Conservation (phyloP, 2,797 vertebrate genomes). For the Somateria mollissima region DNA sequence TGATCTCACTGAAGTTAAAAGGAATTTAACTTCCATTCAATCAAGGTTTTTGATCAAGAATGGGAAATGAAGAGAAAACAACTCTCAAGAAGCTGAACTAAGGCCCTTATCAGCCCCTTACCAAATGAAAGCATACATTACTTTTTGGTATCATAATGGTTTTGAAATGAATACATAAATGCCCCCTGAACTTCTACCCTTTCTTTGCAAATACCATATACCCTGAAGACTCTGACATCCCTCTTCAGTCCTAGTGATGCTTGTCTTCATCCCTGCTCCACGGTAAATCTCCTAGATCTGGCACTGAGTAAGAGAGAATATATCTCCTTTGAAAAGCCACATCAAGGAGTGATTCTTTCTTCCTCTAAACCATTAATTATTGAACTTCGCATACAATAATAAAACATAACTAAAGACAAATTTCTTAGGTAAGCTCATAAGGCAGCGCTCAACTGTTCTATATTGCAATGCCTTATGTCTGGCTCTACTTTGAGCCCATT, state of each 20-base stretch:
- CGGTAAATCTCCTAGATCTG: not conserved
- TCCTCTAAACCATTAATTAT: not conserved
- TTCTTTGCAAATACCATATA: not conserved
- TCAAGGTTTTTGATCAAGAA: not conserved
- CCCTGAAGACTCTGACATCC: not conserved
- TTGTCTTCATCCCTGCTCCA: not conserved
- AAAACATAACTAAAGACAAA: not conserved
- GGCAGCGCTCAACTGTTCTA: not conserved
- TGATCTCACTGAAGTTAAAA: not conserved
- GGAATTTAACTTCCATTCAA: not conserved
- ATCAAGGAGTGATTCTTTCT: not conserved
- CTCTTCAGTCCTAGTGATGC: not conserved
- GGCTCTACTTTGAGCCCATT: not conserved
- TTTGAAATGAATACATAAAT: not conserved
- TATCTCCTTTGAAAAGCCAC: not conserved
- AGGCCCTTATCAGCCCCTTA: not conserved
- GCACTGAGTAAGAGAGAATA: not conserved
- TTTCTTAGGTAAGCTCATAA: not conserved
- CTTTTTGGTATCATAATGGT: not conserved
- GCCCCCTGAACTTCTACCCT: not conserved
- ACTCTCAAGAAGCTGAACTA: not conserved
- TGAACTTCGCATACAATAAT: not conserved
- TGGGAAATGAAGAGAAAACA: not conserved
- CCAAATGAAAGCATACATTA: not conserved
- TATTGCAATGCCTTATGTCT: rapidly evolving